Evolutionary conservation across 2,888 invertebrate species (phyloP).

Genomic region (Epinotia nisella): DNA sequence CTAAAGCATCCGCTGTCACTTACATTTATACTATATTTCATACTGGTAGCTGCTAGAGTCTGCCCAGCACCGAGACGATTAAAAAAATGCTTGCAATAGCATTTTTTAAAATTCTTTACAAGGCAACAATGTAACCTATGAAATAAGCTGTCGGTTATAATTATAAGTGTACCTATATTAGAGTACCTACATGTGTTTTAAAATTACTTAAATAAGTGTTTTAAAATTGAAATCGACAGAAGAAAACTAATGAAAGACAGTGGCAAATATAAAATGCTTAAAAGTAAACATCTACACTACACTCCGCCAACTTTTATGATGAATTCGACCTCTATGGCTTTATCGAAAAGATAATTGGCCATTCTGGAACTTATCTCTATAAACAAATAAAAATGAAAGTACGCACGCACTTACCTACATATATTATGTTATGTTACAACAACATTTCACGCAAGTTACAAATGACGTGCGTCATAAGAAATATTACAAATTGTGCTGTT

Average conservation of each 20-base stretch:
- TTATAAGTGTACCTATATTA: too few relatives aligned
- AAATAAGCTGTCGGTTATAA: too few relatives aligned
- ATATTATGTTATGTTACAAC: not conserved
- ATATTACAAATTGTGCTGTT: slow-evolving; percentile 25
- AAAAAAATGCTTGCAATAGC: too few relatives aligned
- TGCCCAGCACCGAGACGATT: too few relatives aligned
- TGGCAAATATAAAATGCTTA: not conserved
- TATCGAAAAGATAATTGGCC: slow-evolving; percentile 23
- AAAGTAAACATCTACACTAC: not conserved
- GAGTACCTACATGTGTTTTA: too few relatives aligned
- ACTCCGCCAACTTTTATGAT: not conserved
- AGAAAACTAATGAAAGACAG: not conserved
- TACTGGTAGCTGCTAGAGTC: too few relatives aligned
- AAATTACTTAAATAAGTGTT: not conserved
- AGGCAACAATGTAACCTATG: too few relatives aligned
- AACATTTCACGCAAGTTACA: slow-evolving; percentile 11
- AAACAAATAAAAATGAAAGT: slow-evolving; percentile 38
- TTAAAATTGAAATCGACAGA: not conserved
- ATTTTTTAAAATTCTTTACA: too few relatives aligned
- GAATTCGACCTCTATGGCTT: slow-evolving; percentile 19
- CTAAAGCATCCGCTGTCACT: too few relatives aligned
- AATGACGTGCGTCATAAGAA: slow-evolving; percentile 22
- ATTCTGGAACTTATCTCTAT: slow-evolving; percentile 24
- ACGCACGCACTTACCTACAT: slow-evolving; percentile 3
- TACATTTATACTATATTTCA: too few relatives aligned